Percentiles rank a stretch among this genome's conserved stretches.
Conservation (phyloP, 1,140 invertebrate genomes). For the Helicorthomorpha holstii region DNA sequence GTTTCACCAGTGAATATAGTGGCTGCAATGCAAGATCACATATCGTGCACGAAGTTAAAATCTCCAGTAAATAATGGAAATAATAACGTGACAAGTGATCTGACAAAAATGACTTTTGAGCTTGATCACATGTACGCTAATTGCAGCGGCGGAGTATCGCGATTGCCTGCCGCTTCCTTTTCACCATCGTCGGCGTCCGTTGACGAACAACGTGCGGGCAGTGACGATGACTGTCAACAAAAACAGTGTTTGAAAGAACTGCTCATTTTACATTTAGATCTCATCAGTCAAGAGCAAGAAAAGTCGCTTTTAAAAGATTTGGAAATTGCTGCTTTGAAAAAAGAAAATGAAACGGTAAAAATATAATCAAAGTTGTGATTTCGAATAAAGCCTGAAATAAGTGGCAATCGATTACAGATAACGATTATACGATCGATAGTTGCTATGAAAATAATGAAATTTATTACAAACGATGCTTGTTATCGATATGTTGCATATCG, state of each 20-base stretch:
- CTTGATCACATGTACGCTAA: conserved; percentile 12
- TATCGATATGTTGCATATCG: no score
- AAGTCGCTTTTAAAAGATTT: conserved; percentile 47
- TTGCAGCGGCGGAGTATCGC: not conserved
- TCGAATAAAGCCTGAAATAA: no score
- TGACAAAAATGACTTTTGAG: conserved; percentile 2
- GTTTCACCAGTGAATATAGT: conserved; percentile 16
- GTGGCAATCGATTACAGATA: no score
- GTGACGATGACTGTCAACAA: not conserved
- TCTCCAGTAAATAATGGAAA: no score
- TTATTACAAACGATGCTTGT: no score
- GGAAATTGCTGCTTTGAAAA: conserved; percentile 35
- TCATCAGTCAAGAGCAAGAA: conserved; percentile 54
- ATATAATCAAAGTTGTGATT: not conserved
- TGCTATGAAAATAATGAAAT: no score
- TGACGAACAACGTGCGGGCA: not conserved
- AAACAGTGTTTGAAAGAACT: conserved; percentile 25
- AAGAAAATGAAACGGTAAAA: conserved; percentile 45
- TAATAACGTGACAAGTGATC: not conserved
- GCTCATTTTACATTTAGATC: conserved; percentile 46
- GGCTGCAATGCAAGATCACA: conserved; percentile 19
- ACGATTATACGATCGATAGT: no score
- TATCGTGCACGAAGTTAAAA: conserved; percentile 18
- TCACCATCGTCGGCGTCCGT: no score
- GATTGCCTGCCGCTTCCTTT: no score